These are phyloP conservation scores for Myanophis thanlyinensis DNA, from an alignment of 2,113 vertebrate genomes.

Conservation along the genomic window DNA sequence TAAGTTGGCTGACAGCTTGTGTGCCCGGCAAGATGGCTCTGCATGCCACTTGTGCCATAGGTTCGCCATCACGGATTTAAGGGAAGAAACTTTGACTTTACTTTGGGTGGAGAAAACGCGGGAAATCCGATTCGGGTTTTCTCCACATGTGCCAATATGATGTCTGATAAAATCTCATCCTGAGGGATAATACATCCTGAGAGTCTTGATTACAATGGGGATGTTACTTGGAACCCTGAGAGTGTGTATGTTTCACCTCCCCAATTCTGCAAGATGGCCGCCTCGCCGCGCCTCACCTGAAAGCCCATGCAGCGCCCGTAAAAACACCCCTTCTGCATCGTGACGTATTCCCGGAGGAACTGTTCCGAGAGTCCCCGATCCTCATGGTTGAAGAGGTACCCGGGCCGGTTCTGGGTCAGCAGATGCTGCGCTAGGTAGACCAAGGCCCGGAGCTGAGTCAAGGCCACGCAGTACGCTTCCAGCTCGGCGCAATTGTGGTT, in stretches of 20 bases:
- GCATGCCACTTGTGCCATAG: no score
- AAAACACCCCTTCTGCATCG: slow-evolving; percentile 91
- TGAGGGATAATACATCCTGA: no score
- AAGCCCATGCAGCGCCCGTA: slow-evolving; percentile 91
- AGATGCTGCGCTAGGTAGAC: slow-evolving; percentile 85
- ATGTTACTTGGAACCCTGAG: no score
- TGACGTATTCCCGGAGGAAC: slow-evolving; percentile 82
- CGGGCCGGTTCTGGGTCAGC: slow-evolving; percentile 79
- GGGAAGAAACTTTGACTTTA: no score
- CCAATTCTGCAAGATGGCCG: background rate
- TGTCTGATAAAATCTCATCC: no score
- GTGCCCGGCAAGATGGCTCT: no score
- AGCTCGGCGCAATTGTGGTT: slow-evolving; percentile 84
- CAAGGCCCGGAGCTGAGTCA: slow-evolving; percentile 86
- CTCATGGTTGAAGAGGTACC: slow-evolving; percentile 80
- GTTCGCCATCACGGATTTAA: no score
- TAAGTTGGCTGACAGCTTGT: no score
- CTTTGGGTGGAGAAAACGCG: no score
- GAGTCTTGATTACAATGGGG: no score
- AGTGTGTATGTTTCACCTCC: background rate
- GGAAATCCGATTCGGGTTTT: no score
- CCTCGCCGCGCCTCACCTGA: slow-evolving; percentile 71
- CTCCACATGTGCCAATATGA: no score
- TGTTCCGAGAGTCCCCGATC: slow-evolving; percentile 78
- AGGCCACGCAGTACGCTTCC: slow-evolving; percentile 85